phyloP scores from a whole-genome alignment of 2,113 vertebrate genomes.

The Gnathonemus longibarbis region DNA sequence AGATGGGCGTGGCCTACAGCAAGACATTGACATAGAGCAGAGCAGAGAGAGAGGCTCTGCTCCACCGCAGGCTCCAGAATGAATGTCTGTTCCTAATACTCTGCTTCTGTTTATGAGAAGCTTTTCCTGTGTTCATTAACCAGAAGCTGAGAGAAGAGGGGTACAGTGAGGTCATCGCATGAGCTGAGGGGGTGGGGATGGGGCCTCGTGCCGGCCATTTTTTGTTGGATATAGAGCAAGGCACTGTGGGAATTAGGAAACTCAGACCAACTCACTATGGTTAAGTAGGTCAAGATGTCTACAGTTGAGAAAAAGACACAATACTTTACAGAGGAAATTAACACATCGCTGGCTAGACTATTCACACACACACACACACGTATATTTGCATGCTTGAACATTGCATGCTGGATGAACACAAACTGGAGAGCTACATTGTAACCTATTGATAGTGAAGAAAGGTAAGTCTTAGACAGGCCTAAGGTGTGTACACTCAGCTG shows the following conservation, averaged over 20 bases:
- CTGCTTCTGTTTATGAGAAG: background rate
- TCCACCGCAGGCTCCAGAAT: background rate
- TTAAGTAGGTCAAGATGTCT: slow-evolving; percentile 29
- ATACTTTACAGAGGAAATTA: slow-evolving; percentile 11
- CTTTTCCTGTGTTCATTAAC: background rate
- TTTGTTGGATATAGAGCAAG: slow-evolving; percentile 32
- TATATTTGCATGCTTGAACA: background rate
- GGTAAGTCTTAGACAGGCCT: background rate
- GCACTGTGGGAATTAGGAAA: slow-evolving; percentile 19
- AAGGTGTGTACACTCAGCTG: background rate
- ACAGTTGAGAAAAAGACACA: slow-evolving; percentile 16
- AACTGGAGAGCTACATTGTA: background rate
- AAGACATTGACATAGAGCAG: background rate
- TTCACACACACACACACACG: background rate
- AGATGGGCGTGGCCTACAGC: background rate
- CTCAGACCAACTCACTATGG: slow-evolving; percentile 11
- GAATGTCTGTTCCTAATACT: background rate
- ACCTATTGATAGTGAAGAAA: background rate
- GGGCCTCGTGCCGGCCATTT: background rate
- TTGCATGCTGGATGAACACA: background rate
- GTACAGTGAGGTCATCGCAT: background rate
- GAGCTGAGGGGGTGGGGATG: background rate
- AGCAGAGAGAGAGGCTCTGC: background rate
- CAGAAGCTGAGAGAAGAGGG: slow-evolving; percentile 10
- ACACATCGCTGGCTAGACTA: background rate